Percentiles rank a stretch among this genome's conserved stretches.
Conservation (phyloP, 1,140 invertebrate species). For the Ceratina australensis region DNA sequence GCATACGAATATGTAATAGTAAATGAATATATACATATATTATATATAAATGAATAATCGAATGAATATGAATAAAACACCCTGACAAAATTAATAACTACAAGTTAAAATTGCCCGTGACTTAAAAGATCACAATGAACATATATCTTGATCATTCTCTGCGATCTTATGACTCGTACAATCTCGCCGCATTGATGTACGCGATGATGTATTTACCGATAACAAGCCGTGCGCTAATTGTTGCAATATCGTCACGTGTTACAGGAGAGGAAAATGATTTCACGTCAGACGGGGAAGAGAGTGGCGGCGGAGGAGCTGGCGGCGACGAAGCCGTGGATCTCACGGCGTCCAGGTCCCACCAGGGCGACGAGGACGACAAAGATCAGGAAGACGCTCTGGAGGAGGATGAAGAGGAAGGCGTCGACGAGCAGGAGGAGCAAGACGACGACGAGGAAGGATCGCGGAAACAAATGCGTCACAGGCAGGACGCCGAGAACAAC, state of each 20-base stretch:
- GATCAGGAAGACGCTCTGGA: slow-evolving; percentile 68
- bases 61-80: too few species aligned
- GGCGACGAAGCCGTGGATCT: slow-evolving; percentile 76
- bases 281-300: slow-evolving; percentile 76
- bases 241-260: slow-evolving; percentile 57
- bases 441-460: slow-evolving; percentile 78
- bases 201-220: neutral
- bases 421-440: slow-evolving; percentile 72
- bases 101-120: too few species aligned
- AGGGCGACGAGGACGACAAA: slow-evolving; percentile 72
- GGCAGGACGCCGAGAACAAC: slow-evolving; percentile 89
- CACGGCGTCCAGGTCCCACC: slow-evolving; percentile 74
- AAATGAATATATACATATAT: too few species aligned
- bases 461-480: slow-evolving; percentile 84
- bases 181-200: too few species aligned
- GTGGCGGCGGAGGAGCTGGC: slow-evolving; percentile 66
- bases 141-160: too few species aligned
- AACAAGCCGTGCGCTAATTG: neutral
- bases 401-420: slow-evolving; percentile 75
- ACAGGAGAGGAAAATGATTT: slow-evolving; percentile 78
- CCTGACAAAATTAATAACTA: too few species aligned
- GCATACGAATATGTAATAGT: too few species aligned
- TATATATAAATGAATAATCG: too few species aligned
- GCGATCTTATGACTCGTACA: too few species aligned
- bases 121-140: too few species aligned